Conservation (phyloP, 2,113 vertebrate species). For the Pelobates fuscus region DNA sequence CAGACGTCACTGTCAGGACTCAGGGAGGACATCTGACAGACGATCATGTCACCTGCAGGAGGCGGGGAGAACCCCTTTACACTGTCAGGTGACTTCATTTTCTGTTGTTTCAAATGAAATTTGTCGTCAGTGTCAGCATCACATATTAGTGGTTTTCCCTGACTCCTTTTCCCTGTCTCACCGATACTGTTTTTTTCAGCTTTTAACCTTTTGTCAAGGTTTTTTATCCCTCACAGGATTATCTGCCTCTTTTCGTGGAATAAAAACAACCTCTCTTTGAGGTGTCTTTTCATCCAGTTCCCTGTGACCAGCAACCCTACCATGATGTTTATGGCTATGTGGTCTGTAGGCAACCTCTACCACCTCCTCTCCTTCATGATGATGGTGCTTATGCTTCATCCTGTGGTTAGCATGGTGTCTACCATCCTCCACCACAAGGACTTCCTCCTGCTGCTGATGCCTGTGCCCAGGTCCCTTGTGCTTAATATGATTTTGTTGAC, state of each 20-base stretch:
- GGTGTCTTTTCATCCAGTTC: constrained; percentile 52
- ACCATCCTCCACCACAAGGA: not conserved
- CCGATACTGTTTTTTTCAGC: constrained; percentile 76
- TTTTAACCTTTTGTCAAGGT: constrained; percentile 64
- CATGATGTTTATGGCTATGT: not conserved
- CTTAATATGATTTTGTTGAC: not conserved
- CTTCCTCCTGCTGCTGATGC: constrained; percentile 5
- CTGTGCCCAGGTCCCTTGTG: constrained; percentile 23
- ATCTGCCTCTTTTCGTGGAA: constrained; percentile 39
- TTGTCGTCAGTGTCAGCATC: constrained; percentile 94
- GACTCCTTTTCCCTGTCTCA: constrained; percentile 73
- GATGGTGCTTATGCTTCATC: constrained; percentile 48
- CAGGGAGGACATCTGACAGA: constrained; percentile 69
- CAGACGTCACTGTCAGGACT: constrained; percentile 93
- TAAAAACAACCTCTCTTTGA: constrained; percentile 48
- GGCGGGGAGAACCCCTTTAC: constrained; percentile 78
- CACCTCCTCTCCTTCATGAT: not conserved
- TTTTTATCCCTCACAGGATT: constrained; percentile 39
- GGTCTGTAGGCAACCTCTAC: constrained; percentile 18
- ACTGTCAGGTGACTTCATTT: constrained; percentile 83
- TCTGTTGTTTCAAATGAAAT: constrained; percentile 73
- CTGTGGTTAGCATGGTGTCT: not conserved
- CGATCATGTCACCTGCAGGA: constrained; percentile 88
- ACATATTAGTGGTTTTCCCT: constrained; percentile 68
- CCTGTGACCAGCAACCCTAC: constrained; percentile 35